Conservation (phyloP, 2,797 vertebrate species). For the Helarctos malayanus region DNA sequence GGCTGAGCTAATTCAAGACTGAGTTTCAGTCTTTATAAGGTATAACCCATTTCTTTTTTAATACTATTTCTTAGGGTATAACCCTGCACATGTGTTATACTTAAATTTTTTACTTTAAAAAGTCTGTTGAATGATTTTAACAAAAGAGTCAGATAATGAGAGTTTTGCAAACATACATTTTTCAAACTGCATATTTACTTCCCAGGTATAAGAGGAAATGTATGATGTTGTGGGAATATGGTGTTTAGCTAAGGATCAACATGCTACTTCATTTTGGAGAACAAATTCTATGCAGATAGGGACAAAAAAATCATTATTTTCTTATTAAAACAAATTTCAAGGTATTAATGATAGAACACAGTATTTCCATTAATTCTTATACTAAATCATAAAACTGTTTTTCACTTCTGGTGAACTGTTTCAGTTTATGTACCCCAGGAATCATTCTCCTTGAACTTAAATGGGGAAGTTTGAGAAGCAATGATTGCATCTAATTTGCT, state of each 20-base stretch:
- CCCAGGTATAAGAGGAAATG: not conserved
- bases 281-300: not conserved
- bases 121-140: not conserved
- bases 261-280: not conserved
- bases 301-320: not conserved
- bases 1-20: not conserved
- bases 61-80: not conserved
- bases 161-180: not conserved
- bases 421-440: not conserved
- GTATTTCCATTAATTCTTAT: not conserved
- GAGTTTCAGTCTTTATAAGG: not conserved
- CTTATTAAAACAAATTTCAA: not conserved
- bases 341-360: not conserved
- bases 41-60: slow-evolving; percentile 37
- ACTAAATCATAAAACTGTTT: not conserved
- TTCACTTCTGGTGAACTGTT: not conserved
- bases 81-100: not conserved
- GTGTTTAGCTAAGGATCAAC: not conserved
- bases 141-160: not conserved
- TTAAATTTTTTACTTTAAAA: slow-evolving; percentile 26
- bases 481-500: not conserved
- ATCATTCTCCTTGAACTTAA: not conserved
- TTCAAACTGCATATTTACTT: slow-evolving; percentile 23
- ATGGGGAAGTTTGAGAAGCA: not conserved
- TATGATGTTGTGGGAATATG: not conserved